Base-by-base conservation (phyloP, 2,888 invertebrate genomes). In the Chrysopilus asiliformis region DNA sequence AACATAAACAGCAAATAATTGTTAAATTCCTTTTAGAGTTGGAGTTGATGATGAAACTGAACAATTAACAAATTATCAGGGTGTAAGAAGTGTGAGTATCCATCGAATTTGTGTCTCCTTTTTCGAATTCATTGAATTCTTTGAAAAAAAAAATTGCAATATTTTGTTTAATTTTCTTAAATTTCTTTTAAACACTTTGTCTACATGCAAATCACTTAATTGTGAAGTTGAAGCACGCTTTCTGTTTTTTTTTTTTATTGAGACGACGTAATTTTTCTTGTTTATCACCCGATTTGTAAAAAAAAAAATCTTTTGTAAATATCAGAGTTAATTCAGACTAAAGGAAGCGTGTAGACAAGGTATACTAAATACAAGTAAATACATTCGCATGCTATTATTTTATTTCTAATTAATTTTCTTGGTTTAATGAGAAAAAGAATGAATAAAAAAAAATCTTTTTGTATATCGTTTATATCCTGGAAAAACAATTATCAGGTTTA, bases 21-120 rank as follows among this genome's bases (percentile, higher is more conserved):
- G n/a, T n/a, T n/a, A n/a, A 19, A 13, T 16, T 24, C 15, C 41
- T 72, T 74, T 22, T 64, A 90, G 91, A 39, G 76, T 89, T 64
- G 86, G 86, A 17, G 82, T 85, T 43, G 91, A 85, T 52, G 91
- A 91, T 51, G 90, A 91, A 67, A 81, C 79, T 45, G 90, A 90
- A 64, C 79, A 80, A 44, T 66, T 89, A 44, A 83, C 85, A 25
- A 63, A 60, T 41, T 81, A 83, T 56, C 77, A 81, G 49, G 76
- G 76, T 42, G 76, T 83, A 32, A 72, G 82, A 67, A 85, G 79
- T 70, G 89, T 87, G 72, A 82, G 85, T 84, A 65, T n/a, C n/a
- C n/a, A n/a, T n/a, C n/a, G n/a, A n/a, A n/a, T n/a, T n/a, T n/a
- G n/a, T n/a, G n/a, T n/a, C n/a, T n/a, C n/a, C n/a, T n/a, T n/a